Base-by-base conservation (phyloP, 2,113 vertebrate genomes). In the Strix aluco region DNA sequence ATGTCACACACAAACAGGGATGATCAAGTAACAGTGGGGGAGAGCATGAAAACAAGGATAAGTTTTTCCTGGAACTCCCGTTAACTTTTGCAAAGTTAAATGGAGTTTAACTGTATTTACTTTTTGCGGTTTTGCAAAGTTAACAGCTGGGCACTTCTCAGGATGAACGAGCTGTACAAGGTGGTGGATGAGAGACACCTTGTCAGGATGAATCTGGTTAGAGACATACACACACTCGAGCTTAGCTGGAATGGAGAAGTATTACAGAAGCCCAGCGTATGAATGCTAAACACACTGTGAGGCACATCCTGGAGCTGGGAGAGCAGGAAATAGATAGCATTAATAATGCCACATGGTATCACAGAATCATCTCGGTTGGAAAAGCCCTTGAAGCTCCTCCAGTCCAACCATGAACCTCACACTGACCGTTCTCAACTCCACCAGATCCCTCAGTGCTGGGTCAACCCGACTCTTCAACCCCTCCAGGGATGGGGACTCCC, bases 181-280 rank as follows among this genome's bases (percentile, higher is more conserved):
- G 42, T 3, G 27, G 40, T 9, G 34, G 74, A 22, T 27, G 42
- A 61, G 46, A 42, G 51, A 54, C 21, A 26, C 51, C 32, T 15
- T 21, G n/a, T 25, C 1, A 4, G 65, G 44, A 44, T 11, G 26
- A n/a, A 49, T 22, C 54, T 7, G 5, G 4, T 0, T 3, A 40
- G 29, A 38, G 67, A 26, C 44, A 30, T 1, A 19, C 38, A 22
- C 16, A 7, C 13, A 51, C 13, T 19, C 8, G 5, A 13, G 20
- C 26, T 40, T 26, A 49, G 71, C 40, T 27, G 54, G 42, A 52
- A 52, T 1, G 7, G 58, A 20, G 49, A 47, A 40, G 22, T 25
- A 8, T 11, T 36, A 17, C 57, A 29, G 32, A 21, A 47, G 58
- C 7, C 17, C 18, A 12, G 25, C 7, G 2, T 4, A 7, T 0